Conservation (phyloP, 2,113 vertebrate species). For the Pluvianellus socialis region DNA sequence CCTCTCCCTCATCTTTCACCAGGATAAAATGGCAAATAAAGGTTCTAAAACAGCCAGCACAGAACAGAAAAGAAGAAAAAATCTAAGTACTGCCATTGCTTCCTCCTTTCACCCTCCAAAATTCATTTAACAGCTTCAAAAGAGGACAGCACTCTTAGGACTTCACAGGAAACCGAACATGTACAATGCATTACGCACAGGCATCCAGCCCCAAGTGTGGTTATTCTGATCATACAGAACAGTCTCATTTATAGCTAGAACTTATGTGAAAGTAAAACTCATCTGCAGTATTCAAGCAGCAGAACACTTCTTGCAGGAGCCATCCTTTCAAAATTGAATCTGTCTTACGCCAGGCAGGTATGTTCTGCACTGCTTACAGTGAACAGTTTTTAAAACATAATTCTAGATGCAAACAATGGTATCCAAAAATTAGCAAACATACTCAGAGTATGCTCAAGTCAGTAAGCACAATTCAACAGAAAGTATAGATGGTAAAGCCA, state of each 20-base stretch:
- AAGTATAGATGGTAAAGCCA: conserved; percentile 39
- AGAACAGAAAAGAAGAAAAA: neutral
- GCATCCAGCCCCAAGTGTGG: neutral
- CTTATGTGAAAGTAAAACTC: neutral
- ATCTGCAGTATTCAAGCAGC: neutral
- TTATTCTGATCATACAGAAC: neutral
- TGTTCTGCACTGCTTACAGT: accelerated
- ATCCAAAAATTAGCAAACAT: neutral
- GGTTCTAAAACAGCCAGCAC: neutral
- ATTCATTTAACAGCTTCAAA: neutral
- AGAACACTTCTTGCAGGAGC: neutral
- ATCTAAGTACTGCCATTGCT: neutral
- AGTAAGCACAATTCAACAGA: conserved; percentile 12
- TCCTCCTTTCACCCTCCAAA: neutral
- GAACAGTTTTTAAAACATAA: neutral
- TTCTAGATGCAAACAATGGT: neutral
- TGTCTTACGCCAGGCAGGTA: accelerated
- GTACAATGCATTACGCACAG: neutral
- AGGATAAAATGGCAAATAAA: neutral
- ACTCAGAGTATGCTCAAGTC: neutral
- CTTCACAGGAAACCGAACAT: neutral
- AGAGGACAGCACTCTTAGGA: neutral
- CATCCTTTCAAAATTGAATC: neutral
- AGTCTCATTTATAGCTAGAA: neutral
- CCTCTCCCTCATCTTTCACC: neutral